Evolutionary conservation across 1,140 invertebrate genomes (phyloP).

Genomic region (Eciton burchellii): DNA sequence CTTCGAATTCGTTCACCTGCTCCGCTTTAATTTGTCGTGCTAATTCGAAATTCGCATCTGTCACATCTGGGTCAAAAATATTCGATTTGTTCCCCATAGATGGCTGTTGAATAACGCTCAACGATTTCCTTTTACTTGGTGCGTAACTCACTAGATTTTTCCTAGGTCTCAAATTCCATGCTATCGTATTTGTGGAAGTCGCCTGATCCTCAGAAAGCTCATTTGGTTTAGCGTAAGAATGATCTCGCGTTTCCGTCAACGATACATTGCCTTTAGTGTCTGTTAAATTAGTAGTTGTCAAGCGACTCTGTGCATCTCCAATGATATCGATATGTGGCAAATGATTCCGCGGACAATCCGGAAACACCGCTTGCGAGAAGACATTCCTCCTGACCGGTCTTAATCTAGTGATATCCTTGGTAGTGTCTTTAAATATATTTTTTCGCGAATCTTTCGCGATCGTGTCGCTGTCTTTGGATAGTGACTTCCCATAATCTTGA

Average conservation of each 20-base stretch:
- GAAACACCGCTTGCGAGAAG: background rate
- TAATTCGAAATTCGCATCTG: background rate
- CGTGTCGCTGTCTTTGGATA: background rate
- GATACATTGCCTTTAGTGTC: background rate
- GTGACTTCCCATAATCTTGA: background rate
- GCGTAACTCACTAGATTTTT: slow-evolving; percentile 31
- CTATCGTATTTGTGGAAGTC: background rate
- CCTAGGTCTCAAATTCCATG: slow-evolving; percentile 59
- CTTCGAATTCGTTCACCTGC: slow-evolving; percentile 6
- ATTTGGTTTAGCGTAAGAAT: background rate
- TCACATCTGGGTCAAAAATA: background rate
- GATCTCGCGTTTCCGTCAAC: background rate
- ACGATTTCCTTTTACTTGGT: slow-evolving; percentile 46
- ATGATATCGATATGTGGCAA: background rate
- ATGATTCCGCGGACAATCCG: slow-evolving; percentile 9
- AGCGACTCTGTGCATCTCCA: background rate
- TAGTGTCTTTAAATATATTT: background rate
- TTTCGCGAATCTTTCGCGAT: background rate
- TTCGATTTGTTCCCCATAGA: background rate
- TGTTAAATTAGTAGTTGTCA: background rate
- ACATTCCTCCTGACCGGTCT: background rate
- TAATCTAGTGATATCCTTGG: background rate
- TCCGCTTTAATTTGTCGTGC: slow-evolving; percentile 52
- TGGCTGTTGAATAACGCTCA: background rate
- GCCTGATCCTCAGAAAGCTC: background rate